Base-by-base conservation (phyloP, 2,888 invertebrate genomes). In the Oasisia sp. region DNA sequence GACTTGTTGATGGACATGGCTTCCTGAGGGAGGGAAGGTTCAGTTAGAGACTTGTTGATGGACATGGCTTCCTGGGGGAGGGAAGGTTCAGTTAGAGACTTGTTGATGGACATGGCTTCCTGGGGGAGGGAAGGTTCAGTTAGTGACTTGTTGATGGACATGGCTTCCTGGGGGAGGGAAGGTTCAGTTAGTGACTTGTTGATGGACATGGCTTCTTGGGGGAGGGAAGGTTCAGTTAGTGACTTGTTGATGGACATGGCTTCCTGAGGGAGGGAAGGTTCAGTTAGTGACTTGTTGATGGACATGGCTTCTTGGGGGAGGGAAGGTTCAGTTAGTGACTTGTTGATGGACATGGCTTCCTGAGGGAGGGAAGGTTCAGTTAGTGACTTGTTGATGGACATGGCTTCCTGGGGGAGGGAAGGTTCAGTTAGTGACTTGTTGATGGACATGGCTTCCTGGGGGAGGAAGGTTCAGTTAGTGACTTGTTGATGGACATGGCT, bases 1-100 rank as follows among this genome's bases (percentile, higher is more conserved):
- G 97, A 97, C 94, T 97, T 97, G 95, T 97, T 97, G 95, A 97
- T 97, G 91, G 97, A 97, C 95, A 97, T 97, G 44, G 97, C 97
- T 95, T 97, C 97, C 95, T 96, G 94, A 45, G 92, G 93, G 27
- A 11, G 32, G 27, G n/a, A n/a, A n/a, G 32, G 90, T 32, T 90
- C 14, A 90, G 74, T 74, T 74, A 97, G 95, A 0, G 97, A 97
- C 94, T 97, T 97, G 95, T 97, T 97, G 95, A 97, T 97, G 91
- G 97, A 97, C 95, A 97, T 97, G 44, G 97, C 97, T 95, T 97
- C 97, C 95, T 96, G 94, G 44, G 92, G 93, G 27, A 11, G 32
- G 27, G n/a, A n/a, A n/a, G 32, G 90, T 32, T 90, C 14, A 90
- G 74, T 74, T 74, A 97, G 95, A 0, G 97, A 97, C 94, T 97